Base-by-base conservation (phyloP, 2,888 invertebrate genomes). In the Gibbula magus region DNA sequence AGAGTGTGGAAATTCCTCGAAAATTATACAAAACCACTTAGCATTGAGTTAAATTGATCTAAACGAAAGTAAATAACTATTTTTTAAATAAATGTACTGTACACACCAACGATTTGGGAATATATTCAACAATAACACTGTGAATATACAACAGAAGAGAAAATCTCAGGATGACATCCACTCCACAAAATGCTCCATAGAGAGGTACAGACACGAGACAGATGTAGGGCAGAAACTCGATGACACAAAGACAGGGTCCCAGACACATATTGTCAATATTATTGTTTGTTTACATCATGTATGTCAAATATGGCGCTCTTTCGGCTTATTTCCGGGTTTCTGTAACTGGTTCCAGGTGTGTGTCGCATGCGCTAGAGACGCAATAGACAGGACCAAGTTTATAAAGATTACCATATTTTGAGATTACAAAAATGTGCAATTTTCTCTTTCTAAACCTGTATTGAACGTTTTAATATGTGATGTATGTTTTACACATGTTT, bases 181-280 rank as follows among this genome's bases (percentile, higher is more conserved):
- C 83, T 13, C 90, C 90, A 75, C 85, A 86, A 81, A 90, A 90
- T 16, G 89, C 86, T 7, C 90, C 90, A 75, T 88, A 85, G 52
- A 90, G 79, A 7, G 90, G 90, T 22, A 89, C 80, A 29, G 88
- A 86, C 22, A 89, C 89, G 22, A 90, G 85, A 61, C 86, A 86
- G 13, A 90, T 70, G 73, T 87, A 90, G 0, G 89, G 88, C 29
- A 90, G 77, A 78, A 88, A 86, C 67, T 90, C 90, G 5, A 88
- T 83, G 54, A 87, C 67, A 80, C 85, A 86, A 10, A 76, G 80
- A 67, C 82, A 85, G n/a, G 85, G 52, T 32, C 84, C 79, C 10
- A 87, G 53, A 80, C 88, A 89, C 88, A 89, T 89, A 77, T 45
- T 77, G 52, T 20, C 18, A 25, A 25, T 52, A n/a, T 70, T 89